These are phyloP conservation scores for Xenentodon cancila DNA, from an alignment of 2,797 vertebrate genomes.

Conservation along the genomic window DNA sequence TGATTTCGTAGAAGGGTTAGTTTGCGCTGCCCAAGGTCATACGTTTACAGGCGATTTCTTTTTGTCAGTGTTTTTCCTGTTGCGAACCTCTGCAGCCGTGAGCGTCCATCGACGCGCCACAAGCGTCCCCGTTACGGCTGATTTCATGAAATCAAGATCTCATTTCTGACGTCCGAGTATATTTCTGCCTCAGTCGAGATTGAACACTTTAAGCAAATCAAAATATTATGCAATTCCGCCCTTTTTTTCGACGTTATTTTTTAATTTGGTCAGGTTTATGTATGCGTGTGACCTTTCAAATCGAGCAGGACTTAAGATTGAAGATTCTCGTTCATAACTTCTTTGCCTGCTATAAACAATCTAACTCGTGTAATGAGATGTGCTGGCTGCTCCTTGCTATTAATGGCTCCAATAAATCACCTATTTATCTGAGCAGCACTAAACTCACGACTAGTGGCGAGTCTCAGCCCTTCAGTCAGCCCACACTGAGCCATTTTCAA, in stretches of 20 bases:
- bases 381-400: conserved; percentile 55
- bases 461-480: conserved; percentile 38
- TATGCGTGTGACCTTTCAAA: conserved; percentile 45
- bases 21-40: background rate
- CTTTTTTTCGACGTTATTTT: background rate
- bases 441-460: conserved; percentile 28
- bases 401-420: conserved; percentile 77
- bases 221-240: conserved; percentile 8
- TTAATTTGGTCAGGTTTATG: conserved; percentile 12
- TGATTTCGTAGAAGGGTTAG: conserved; percentile 5
- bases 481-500: conserved; percentile 51
- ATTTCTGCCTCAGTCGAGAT: conserved; percentile 20
- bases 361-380: conserved; percentile 66
- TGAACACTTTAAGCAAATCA: conserved; percentile 44
- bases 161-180: conserved; percentile 13
- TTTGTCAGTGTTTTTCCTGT: background rate
- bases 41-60: background rate
- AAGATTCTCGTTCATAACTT: conserved; percentile 36
- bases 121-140: background rate
- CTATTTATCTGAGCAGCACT: conserved; percentile 55
- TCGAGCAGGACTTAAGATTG: conserved; percentile 28
- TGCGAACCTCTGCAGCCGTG: background rate
- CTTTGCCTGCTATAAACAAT: conserved; percentile 47
- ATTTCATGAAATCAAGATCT: too few relatives aligned
- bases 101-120: background rate